Percentiles rank a stretch among this genome's conserved stretches.
Conservation (phyloP, 2,113 vertebrate species). For the Junco hyemalis region DNA sequence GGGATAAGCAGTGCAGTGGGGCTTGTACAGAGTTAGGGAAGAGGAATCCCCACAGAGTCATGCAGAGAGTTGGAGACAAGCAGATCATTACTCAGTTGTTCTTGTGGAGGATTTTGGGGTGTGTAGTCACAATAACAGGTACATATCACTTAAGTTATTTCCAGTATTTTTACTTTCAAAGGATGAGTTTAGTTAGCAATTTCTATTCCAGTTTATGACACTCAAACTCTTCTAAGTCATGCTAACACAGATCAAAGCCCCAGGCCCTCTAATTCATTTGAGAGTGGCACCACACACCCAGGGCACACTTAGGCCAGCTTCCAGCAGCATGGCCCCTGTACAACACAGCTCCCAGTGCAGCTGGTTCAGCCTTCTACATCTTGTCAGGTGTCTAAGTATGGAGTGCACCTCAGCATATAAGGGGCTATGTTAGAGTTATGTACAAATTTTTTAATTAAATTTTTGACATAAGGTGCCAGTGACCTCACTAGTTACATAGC, state of each 20-base stretch:
- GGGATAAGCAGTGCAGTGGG: background rate
- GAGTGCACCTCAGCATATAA: background rate
- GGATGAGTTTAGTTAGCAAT: background rate
- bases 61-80: background rate
- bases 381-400: background rate
- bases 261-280: background rate
- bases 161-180: background rate
- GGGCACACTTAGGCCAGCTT: background rate
- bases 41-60: background rate
- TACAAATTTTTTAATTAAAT: background rate
- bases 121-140: background rate
- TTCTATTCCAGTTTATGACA: background rate
- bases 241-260: background rate
- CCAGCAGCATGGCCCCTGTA: accelerated
- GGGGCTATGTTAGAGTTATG: background rate
- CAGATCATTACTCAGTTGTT: background rate
- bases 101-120: background rate
- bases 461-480: background rate
- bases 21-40: background rate
- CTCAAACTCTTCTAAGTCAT: background rate
- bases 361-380: background rate
- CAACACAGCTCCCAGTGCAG: background rate
- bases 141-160: background rate
- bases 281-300: background rate
- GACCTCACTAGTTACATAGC: background rate